Evolutionary conservation across 2,113 vertebrate species (phyloP), one percentile per base, ranked within the genome.

Genomic region (Heloderma charlesbogerti): DNA sequence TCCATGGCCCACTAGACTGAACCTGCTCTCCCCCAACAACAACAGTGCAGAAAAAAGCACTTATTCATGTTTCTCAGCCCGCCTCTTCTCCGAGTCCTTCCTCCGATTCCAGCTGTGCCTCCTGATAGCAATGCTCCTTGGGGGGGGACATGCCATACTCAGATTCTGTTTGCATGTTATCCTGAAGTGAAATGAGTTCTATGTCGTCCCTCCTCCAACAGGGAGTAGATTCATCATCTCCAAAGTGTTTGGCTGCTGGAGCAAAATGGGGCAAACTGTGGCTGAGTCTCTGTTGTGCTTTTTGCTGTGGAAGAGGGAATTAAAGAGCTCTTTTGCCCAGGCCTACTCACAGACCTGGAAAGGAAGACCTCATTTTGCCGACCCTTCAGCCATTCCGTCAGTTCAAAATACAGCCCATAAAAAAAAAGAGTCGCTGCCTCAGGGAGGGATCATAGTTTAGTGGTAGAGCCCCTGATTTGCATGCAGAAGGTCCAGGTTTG

Each of bases 201-300:
- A 18, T 22, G 9, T 1, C 0, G 66, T 16, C 57, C 75, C 88
- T n/a, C 48, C 0, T 0, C 10, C 29, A n/a, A n/a, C n/a, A n/a
- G 60, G 20, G 2, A 81, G 81, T 7, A 54, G 8, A 31, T 0
- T 20, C 16, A 20, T 67, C 27, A 67, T 25, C 6, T 0, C 16
- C 0, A 27, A 16, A 54, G 37, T 79, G n/a, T 75, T 29, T 40
- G 4, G 20, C 37, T 57, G 48, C 16, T 0, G 79, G 43, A 92
- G 87, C 72, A 83, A 3, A 87, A 15, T 20, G 66, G 20, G 66
- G 5, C 13, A 29, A 5, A 25, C 69, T 34, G 3, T 34, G 48
- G 48, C 48, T 51, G 48, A 8, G 48, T 51, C 48, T 51, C 48
- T 8, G 8, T 51, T 8, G 48, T 8, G 48, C 48, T 51, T 8